Evolutionary conservation across 2,888 invertebrate species (phyloP), one percentile per base, ranked within the genome.

Genomic region (Acronicta alni): DNA sequence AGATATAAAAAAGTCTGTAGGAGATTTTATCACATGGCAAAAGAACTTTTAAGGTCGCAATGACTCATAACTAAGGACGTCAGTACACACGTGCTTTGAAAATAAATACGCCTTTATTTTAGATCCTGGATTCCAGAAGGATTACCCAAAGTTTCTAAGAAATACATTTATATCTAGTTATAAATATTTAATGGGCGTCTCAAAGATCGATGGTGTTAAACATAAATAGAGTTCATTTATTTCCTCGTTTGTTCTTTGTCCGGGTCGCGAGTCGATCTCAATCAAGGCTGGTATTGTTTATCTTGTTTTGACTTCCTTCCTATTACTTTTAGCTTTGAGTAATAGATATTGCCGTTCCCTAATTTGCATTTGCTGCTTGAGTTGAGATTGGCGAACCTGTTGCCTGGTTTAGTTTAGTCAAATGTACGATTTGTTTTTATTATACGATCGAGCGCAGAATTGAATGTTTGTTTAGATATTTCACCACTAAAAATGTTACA

Each of bases 81-180:
- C 73, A 75, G 60, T 59, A 49, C 48, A 65, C 51, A 75, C 74
- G 77, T 71, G 67, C 63, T 75, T 79, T 67, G 69, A 63, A 76
- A 79, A 68, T 65, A 67, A 67, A 75, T 68, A 67, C 56, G 67
- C 51, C 55, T 76, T 70, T 64, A 69, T 60, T 69, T 73, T 26
- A 79, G 75, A 80, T 80, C 81, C 80, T 80, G 80, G 72, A 85
- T 85, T 78, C 82, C 78, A 72, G 51, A 67, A 65, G 46, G 64
- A 62, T 81, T 79, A 80, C 62, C 61, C 61, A 76, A 72, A 56
- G 39, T 55, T 62, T 80, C 75, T 60, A 55, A 67, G 75, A 81
- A 80, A 69, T 65, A 18, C 16, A 48, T 60, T 74, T 69, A 72
- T 65, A 63, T 58, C 42, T 63, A 26, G 39, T 62, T 23, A 65